phyloP scores from a whole-genome alignment of 2,888 invertebrate genomes.

The Actias luna region DNA sequence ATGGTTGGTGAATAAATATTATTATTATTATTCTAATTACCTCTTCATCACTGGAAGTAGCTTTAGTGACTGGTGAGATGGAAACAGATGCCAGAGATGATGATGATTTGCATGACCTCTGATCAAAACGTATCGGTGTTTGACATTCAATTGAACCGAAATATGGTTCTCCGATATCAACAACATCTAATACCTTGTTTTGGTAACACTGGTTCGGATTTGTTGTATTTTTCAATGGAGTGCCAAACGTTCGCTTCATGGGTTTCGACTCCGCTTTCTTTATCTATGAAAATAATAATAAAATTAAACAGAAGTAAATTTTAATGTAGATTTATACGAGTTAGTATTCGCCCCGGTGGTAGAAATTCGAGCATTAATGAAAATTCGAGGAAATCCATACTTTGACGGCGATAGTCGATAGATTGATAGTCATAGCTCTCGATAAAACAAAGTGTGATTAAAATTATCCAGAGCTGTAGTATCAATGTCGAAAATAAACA shows the following conservation, averaged over 20 bases:
- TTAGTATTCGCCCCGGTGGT: too few relatives aligned
- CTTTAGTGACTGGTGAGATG: constrained; percentile 65
- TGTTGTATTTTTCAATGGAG: constrained; percentile 53
- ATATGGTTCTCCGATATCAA: constrained; percentile 65
- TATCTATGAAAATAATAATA: not conserved
- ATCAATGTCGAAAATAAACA: too few relatives aligned
- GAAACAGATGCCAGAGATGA: constrained; percentile 60
- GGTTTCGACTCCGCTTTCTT: constrained; percentile 41
- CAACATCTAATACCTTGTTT: constrained; percentile 68
- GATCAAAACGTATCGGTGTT: constrained; percentile 54
- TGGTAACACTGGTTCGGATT: constrained; percentile 53
- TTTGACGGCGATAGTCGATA: too few relatives aligned
- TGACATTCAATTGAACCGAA: constrained; percentile 68
- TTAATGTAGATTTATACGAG: not conserved
- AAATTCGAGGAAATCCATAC: too few relatives aligned
- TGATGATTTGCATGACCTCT: constrained; percentile 50
- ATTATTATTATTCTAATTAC: constrained; percentile 34
- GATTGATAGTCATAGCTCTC: too few relatives aligned
- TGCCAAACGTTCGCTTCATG: constrained; percentile 72
- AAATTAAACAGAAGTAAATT: not conserved
- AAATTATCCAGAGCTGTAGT: too few relatives aligned
- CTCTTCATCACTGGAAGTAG: constrained; percentile 68
- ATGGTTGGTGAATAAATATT: too few relatives aligned
- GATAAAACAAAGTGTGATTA: too few relatives aligned
- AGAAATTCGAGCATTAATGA: too few relatives aligned